Conservation (phyloP, 2,888 invertebrate genomes). For the Aphodius granarius region DNA sequence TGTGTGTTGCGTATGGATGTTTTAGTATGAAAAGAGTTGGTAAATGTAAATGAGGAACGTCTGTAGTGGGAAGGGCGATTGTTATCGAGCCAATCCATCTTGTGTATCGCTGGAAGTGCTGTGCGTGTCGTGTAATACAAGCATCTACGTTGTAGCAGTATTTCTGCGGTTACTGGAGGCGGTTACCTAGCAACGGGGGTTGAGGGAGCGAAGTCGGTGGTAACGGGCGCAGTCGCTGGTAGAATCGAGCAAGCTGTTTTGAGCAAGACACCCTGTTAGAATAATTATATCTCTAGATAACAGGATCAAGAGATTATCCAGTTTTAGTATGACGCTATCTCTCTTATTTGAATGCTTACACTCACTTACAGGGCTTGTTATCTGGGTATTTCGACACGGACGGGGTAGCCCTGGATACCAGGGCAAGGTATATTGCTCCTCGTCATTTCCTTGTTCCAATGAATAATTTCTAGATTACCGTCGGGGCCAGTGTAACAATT, state of each 20-base stretch:
- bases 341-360: slow-evolving; percentile 43
- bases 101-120: slow-evolving; percentile 50
- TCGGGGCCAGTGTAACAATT: slow-evolving; percentile 20
- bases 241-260: slow-evolving; percentile 55
- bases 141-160: slow-evolving; percentile 55
- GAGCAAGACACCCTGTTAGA: slow-evolving; percentile 56
- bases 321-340: slow-evolving; percentile 53
- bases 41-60: slow-evolving; percentile 39
- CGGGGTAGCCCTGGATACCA: slow-evolving; percentile 12
- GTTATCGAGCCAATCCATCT: slow-evolving; percentile 53
- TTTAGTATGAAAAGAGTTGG: slow-evolving; percentile 41
- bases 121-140: slow-evolving; percentile 55
- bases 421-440: slow-evolving; percentile 15
- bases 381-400: slow-evolving; percentile 42
- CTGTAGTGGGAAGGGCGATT: slow-evolving; percentile 42
- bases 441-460: slow-evolving; percentile 31
- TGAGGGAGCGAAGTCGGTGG: slow-evolving; percentile 38
- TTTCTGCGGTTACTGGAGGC: slow-evolving; percentile 54
- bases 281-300: slow-evolving; percentile 56
- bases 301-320: slow-evolving; percentile 56
- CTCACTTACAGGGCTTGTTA: slow-evolving; percentile 38
- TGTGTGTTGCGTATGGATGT: not conserved
- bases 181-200: slow-evolving; percentile 53
- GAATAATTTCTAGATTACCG: slow-evolving; percentile 44
- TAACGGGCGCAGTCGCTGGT: slow-evolving; percentile 41